Base-by-base conservation (phyloP, 2,888 invertebrate genomes). In the Syrista parreyssii region DNA sequence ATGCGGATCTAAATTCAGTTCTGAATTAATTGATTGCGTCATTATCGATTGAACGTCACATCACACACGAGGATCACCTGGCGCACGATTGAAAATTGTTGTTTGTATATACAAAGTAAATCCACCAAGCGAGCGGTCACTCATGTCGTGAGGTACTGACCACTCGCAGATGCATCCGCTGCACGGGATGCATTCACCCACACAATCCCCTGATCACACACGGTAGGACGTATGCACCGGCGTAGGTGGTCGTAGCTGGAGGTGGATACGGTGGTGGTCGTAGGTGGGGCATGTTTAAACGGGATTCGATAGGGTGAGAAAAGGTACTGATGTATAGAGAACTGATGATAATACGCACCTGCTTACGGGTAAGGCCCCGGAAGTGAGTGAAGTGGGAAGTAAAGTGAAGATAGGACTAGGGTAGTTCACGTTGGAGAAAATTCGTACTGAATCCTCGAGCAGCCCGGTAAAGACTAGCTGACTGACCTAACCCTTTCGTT, bases 121-220 rank as follows among this genome's bases (percentile, higher is more conserved):
- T 71, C 32, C 71, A 32, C 15, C 75, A 75, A 68, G 76, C 79
- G 78, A 79, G 80, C 85, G 83, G 82, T 83, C 88, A 88, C 86
- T 88, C 88, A 88, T 86, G 85, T 89, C 86, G 85, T 85, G 88
- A 85, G 85, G 88, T 86, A 91, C 90, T 90, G 90, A 90, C 90
- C 90, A 88, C 87, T 88, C 87, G 89, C 86, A 84, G 88, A 87
- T 90, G 89, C 90, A 90, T 90, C 89, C 88, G 85, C 86, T 90
- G 89, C 88, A 89, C 82, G 88, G 87, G 90, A 89, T 90, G 90
- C 90, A 91, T 89, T 88, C 88, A 88, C 90, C 86, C 87, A 89
- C 88, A 88, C 87, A 86, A 83, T 85, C 86, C 82, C 81, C 75
- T 71, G 78, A 79, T 40, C 81, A 81, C 82, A 82, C 84, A 84